phyloP scores from a whole-genome alignment of 2,888 invertebrate species.

The Hemicrepidius hirtus region DNA sequence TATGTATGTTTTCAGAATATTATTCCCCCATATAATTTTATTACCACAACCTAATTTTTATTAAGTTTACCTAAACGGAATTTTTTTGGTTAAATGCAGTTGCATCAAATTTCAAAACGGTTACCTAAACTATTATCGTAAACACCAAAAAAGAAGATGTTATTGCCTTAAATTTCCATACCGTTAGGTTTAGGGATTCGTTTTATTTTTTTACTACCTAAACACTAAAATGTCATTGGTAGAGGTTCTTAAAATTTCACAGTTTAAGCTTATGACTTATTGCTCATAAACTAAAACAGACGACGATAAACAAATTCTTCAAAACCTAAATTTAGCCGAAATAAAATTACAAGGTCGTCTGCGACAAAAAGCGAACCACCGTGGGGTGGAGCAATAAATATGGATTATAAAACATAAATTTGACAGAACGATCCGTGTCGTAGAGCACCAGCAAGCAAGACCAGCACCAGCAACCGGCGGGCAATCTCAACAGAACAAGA shows the following conservation, averaged over 20 bases:
- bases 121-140: too few species aligned
- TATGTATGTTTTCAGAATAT: too few species aligned
- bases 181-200: conserved; percentile 15
- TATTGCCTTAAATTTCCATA: background rate
- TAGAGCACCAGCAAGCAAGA: conserved; percentile 13
- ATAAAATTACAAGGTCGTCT: conserved; percentile 57
- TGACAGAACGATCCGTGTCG: conserved; percentile 61
- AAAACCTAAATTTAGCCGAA: conserved; percentile 60
- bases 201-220: background rate
- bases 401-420: conserved; percentile 64
- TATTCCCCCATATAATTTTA: too few species aligned
- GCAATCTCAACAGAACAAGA: conserved; percentile 19
- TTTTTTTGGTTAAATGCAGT: too few species aligned
- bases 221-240: conserved; percentile 30
- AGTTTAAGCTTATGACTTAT: conserved; percentile 58
- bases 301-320: conserved; percentile 56
- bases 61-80: too few species aligned
- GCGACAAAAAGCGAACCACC: conserved; percentile 55
- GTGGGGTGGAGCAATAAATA: conserved; percentile 63
- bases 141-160: too few species aligned
- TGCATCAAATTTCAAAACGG: too few species aligned
- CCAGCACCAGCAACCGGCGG: conserved; percentile 7
- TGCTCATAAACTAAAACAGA: conserved; percentile 57
- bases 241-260: conserved; percentile 46
- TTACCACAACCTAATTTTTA: too few species aligned